Base-by-base conservation (phyloP, 1,140 invertebrate species). In the Ctenoplectra terminalis region DNA sequence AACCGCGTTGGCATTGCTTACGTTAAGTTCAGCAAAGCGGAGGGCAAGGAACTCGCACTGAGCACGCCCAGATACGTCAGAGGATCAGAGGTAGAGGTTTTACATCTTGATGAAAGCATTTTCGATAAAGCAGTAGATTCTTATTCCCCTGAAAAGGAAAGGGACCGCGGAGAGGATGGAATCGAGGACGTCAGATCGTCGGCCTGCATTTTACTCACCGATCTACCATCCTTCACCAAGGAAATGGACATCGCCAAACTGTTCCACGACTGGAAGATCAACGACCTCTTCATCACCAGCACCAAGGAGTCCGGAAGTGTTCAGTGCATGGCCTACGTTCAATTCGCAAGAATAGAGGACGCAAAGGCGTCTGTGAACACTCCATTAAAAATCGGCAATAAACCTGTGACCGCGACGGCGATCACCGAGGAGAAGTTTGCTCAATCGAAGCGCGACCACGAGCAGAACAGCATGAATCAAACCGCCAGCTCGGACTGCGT, bases 1-100 rank as follows among this genome's bases (percentile, higher is more conserved):
- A 95, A 96, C 40, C 95, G 97, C 15, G 96, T 96, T 0, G 98
- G 98, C 1, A 96, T 96, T 34, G 97, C 96, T 15, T 98, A 96
- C 89, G 95, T 99, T 2, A 95, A 96, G 85, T 98, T 99, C 90
- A 94, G 94, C 8, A 95, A 95, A 78, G 90, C 93, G 1, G 95
- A 95, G 29, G 96, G 96, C 56, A 96, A 96, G 72, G 94, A 96
- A 43, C 94, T 96, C 60, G 97, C 97, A 0, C 88, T 98, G 8
- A 92, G 91, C n/a, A 88, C 90, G 4, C 58, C 88, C 0, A 89
- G 92, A 74, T 94, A 85, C 77, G 90, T 94, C 0, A 92, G 94
- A 46, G 95, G 95, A n/a, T 95, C 95, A 1, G 92, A 94, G 46
- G 95, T 97, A 1, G 94, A 94, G 58, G 94, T 97, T 0, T 92